Evolutionary conservation across 2,113 vertebrate species (phyloP), one percentile per base, ranked within the genome.

Genomic region (Columbina picui): DNA sequence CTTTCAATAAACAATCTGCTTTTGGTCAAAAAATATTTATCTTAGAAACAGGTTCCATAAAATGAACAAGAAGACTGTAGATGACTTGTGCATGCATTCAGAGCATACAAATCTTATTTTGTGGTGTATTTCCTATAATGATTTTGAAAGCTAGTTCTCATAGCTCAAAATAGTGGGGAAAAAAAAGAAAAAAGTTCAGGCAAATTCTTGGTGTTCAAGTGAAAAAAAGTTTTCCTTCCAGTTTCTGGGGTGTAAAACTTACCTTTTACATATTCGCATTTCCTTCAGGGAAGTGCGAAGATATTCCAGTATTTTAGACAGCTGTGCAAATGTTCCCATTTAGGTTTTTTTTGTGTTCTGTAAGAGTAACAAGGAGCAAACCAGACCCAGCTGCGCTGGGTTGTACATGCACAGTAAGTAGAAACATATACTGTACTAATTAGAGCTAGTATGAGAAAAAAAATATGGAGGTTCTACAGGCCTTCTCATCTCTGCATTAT

Each of bases 81-180:
- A 22, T 79, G 53, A 53, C 25, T 12, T 36, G 10, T 61, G 39
- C 22, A 47, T 25, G 3, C 21, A 65, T 57, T 71, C n/a, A 14
- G 29, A 79, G 25, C 29, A 43, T 6, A 65, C 23, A 74, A 52
- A 49, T 64, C 11, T 67, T 81, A 26, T 80, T 81, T 75, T 36
- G 17, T 64, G 45, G 5, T 38, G 9, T 57, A 49, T 85, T 69
- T 95, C 76, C 43, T 26, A 29, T 27, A 74, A 70, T 7, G 3
- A 89, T 57, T 91, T 89, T 89, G 32, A 73, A 89, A 87, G 26
- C 13, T 77, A 74, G 23, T 65, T 87, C 52, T 22, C 70, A 27
- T 30, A 60, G 8, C 18, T 73, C 36, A 59, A 32, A 67, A 27
- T 6, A 86, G 43, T 45, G 43, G 39, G 16, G 6, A 34, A 4